These are phyloP conservation scores for Mirounga angustirostris DNA, from an alignment of 2,113 vertebrate genomes.

Conservation along the genomic window DNA sequence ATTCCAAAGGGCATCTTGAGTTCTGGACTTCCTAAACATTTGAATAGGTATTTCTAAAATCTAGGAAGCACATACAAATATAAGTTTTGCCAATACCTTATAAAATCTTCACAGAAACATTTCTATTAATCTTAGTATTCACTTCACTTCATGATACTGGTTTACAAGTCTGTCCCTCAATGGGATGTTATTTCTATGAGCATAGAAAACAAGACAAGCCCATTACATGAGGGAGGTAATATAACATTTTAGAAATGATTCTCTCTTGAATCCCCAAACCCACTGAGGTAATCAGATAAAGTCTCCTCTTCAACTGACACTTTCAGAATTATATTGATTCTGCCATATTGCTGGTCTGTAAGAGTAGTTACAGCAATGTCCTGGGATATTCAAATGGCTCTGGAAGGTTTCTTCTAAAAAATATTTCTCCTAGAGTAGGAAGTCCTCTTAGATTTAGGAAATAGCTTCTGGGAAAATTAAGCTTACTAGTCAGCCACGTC, in stretches of 20 bases:
- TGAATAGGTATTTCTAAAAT: constrained; percentile 2
- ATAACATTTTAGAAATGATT: constrained; percentile 12
- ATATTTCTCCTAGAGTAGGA: neutral
- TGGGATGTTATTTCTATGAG: neutral
- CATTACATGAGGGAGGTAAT: neutral
- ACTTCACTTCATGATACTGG: constrained; percentile 6
- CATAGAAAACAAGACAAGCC: neutral
- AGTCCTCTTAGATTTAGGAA: constrained; percentile 58
- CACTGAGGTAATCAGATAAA: neutral
- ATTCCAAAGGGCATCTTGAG: constrained; percentile 15
- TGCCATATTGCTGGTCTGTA: neutral
- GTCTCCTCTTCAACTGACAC: neutral
- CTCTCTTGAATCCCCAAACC: neutral
- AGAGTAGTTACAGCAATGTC: neutral
- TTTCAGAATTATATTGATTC: constrained; percentile 45
- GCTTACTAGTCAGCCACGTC: constrained; percentile 52
- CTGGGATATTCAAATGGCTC: neutral
- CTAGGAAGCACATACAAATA: neutral
- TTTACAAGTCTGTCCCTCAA: constrained; percentile 17
- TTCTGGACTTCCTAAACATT: neutral
- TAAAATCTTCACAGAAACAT: constrained; percentile 45
- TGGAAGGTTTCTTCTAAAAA: constrained; percentile 35
- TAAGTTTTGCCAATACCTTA: constrained; percentile 32
- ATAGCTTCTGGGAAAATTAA: constrained; percentile 68
- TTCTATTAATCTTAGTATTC: constrained; percentile 4